Evolutionary conservation across 2,113 vertebrate genomes (phyloP).

Genomic region (Cyprinodon brontotheroides): DNA sequence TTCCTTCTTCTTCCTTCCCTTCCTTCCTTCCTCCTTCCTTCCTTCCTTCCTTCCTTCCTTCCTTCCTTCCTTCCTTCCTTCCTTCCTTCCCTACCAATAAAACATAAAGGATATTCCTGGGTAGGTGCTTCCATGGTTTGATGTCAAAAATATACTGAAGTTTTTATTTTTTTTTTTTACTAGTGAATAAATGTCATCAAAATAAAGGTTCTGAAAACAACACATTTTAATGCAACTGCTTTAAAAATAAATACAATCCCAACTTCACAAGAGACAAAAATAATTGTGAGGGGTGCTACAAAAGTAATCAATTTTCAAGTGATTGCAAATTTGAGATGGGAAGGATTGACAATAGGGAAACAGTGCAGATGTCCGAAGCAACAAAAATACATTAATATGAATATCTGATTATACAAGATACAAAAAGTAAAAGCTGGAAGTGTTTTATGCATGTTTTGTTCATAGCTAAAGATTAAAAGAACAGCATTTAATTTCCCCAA

Average conservation of each 20-base stretch:
- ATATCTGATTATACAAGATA: conserved; percentile 49
- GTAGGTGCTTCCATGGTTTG: no score
- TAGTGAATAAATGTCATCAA: background rate
- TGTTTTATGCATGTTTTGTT: conserved; percentile 47
- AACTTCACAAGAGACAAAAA: background rate
- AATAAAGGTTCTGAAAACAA: background rate
- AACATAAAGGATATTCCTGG: no score
- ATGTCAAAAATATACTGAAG: no score
- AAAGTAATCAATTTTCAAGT: background rate
- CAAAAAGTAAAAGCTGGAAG: conserved; percentile 25
- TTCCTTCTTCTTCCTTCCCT: no score
- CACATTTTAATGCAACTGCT: background rate
- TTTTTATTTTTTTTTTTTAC: background rate
- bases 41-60: no score
- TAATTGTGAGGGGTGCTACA: background rate
- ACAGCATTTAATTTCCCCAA: conserved; percentile 48
- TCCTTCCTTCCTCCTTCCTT: no score
- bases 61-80: no score
- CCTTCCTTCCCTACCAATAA: no score
- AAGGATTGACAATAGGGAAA: conserved; percentile 5
- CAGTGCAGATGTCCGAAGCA: conserved; percentile 37
- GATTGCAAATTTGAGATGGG: background rate
- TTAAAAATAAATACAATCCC: background rate
- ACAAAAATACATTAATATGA: conserved; percentile 42
- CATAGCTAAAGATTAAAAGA: conserved; percentile 63